Base-by-base conservation (phyloP, 2,797 vertebrate genomes). In the Antennarius maculatus region DNA sequence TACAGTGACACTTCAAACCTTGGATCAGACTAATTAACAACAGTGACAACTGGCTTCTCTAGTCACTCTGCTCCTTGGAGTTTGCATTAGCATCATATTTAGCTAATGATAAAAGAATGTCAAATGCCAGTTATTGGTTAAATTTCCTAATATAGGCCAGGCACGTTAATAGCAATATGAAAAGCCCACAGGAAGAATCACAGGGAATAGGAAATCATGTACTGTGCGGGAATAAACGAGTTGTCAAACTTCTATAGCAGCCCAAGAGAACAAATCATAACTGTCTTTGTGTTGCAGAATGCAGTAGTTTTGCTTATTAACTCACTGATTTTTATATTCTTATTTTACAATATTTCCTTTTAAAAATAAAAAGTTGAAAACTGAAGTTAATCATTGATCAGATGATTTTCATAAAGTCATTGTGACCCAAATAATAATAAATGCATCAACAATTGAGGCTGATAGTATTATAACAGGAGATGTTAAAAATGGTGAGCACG, bases 41-140 rank as follows among this genome's bases (percentile, higher is more conserved):
- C 84, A 85, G 76, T 53, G 47, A 84, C 80, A 82, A 86, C 79
- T 78, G 69, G 83, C 85, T 88, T 86, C 79, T 86, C 76, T 91
- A 91, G 93, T 91, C 90, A 91, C 88, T 89, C 76, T 88, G 82
- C 77, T 86, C 81, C 83, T 85, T 80, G 66, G 86, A 90, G 91
- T 87, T 82, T 90, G 82, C 71, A 71, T 88, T 89, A 34, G 31
- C 31, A 86, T 83, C 88, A 89, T 86, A 87, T 77, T 51, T 88
- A 87, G 88, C 88, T 91, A 90, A 93, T 93, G 89, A 86, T 89
- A 87, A 92, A 88, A 84, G 79, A 74, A 71, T 83, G 85, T 82
- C 87, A 90, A 88, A 89, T 84, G 81, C 81, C 84, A 88, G 86
- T 79, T 85, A 89, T 86, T 91, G 78, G 80, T 82, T 89, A 88